Base-by-base conservation (phyloP, 1,140 invertebrate species). In the Apis dorsata region DNA sequence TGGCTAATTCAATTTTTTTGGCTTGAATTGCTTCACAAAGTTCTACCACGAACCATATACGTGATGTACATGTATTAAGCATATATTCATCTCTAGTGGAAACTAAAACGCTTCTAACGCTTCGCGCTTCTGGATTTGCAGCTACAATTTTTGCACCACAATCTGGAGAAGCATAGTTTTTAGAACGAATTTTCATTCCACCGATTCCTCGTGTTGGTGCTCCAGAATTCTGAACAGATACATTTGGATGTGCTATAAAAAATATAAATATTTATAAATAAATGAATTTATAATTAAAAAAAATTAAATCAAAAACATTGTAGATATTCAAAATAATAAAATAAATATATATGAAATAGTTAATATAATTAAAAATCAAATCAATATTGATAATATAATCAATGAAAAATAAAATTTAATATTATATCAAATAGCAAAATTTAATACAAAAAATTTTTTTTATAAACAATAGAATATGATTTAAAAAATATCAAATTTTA, bases 121-220 rank as follows among this genome's bases (percentile, higher is more conserved):
- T 98, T 83, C 97, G 96, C 1, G 98, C 96, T 94, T 99, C 99
- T 0, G 97, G 96, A 95, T 99, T 99, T 1, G 97, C 96, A 28
- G 97, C 96, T 1, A 99, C 96, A 15, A 99, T 96, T 95, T 99
- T 99, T 1, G 99, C 99, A 1, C 99, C 99, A 94, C 99, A 99
- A 90, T 99, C 98, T 3, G 97, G 96, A 2, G 98, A 98, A 0
- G 99, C 99, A 93, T 98, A 99, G 92, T 99, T 99, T 91, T 98
- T 98, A 59, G 96, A 96, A 75, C 97, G 95, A 79, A 97, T 92
- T 90, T 97, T 97, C 76, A 95, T 94, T 53, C 88, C 90, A n/a
- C 91, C 91, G 9, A 92, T 71, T 0, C 88, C 80, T 69, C 92
- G 90, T 9, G 89, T 87, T 10, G 91, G 90, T 49, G 87, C 86